phyloP scores from a whole-genome alignment of 1,140 invertebrate genomes.

The Pogonomyrmex barbatus region DNA sequence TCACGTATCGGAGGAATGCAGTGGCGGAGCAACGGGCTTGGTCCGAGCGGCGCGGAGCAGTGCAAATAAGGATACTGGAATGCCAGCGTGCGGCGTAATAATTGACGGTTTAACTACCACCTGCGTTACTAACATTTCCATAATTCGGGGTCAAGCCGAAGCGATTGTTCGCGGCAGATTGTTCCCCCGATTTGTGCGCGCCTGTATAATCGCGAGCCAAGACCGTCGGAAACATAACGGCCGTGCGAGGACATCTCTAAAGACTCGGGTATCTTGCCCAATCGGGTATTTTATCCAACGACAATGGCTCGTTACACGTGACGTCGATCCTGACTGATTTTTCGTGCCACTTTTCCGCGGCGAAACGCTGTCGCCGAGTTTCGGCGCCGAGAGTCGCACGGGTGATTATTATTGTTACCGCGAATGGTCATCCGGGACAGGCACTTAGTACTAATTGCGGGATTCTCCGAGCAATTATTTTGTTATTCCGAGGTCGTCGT shows the following conservation, averaged over 20 bases:
- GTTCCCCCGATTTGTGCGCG: not conserved
- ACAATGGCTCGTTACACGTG: constrained; percentile 70
- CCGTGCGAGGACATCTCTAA: constrained; percentile 34
- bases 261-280: not conserved
- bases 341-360: constrained; percentile 59
- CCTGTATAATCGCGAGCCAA: not conserved
- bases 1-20: constrained; percentile 63
- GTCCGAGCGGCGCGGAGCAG: not conserved
- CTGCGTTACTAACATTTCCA: constrained; percentile 57
- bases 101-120: constrained; percentile 56
- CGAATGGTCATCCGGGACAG: constrained; percentile 56
- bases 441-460: constrained; percentile 66
- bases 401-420: constrained; percentile 56
- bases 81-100: constrained; percentile 59
- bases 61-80: constrained; percentile 52
- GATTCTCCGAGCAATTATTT: constrained; percentile 64
- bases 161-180: constrained; percentile 59
- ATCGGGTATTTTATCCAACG: constrained; percentile 34
- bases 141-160: constrained; percentile 59
- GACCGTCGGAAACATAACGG: constrained; percentile 27
- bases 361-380: not conserved
- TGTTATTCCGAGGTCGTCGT: constrained; percentile 63
- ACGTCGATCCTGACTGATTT: constrained; percentile 20
- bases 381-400: constrained; percentile 7
- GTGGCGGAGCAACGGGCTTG: constrained; percentile 31